phyloP scores from a whole-genome alignment of 1,140 invertebrate species.

The Heliconius melpomene region DNA sequence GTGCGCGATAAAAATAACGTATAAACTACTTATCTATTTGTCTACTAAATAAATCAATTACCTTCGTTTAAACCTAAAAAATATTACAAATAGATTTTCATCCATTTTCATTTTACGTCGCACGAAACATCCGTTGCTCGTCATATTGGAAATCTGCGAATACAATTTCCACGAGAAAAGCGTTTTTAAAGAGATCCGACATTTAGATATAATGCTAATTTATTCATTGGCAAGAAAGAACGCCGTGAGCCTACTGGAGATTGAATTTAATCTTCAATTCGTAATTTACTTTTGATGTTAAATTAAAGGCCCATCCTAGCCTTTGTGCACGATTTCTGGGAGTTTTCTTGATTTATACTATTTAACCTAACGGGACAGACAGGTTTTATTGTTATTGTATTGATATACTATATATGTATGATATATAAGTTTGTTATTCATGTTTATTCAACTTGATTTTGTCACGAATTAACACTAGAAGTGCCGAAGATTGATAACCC shows the following conservation, averaged over 20 bases:
- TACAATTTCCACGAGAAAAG: constrained; percentile 39
- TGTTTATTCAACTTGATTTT: too few species aligned
- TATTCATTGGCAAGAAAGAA: constrained; percentile 73
- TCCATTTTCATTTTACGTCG: neutral
- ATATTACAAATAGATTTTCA: neutral
- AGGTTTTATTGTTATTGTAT: neutral
- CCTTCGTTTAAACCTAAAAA: neutral
- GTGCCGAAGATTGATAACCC: too few species aligned
- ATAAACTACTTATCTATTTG: too few species aligned
- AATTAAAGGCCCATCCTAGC: constrained; percentile 48
- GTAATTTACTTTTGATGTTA: constrained; percentile 68
- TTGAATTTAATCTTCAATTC: constrained; percentile 67
- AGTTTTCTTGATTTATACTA: constrained; percentile 5
- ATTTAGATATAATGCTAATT: constrained; percentile 78
- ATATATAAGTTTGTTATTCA: too few species aligned
- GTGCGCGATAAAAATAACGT: too few species aligned
- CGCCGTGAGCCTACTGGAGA: constrained; percentile 61
- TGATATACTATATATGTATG: too few species aligned
- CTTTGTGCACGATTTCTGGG: neutral
- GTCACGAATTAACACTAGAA: too few species aligned
- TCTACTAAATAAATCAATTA: neutral
- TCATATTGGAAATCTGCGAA: constrained; percentile 14
- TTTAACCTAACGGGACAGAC: neutral
- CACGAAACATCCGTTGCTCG: neutral
- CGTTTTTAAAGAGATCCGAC: constrained; percentile 69